Evolutionary conservation across 2,113 vertebrate species (phyloP), one percentile per base, ranked within the genome.

Genomic region (Natator depressus): DNA sequence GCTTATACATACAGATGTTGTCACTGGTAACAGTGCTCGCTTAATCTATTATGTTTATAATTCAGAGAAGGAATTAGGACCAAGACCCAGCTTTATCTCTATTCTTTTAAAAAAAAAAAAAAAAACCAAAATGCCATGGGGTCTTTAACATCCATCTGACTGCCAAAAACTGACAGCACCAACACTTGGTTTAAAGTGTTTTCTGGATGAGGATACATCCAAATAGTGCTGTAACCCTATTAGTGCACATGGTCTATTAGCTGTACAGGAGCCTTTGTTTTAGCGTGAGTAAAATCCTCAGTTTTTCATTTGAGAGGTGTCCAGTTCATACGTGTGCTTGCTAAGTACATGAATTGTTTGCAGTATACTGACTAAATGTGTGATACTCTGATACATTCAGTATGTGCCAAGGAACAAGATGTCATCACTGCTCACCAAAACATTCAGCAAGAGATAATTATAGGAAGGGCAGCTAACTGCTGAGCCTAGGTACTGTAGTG

Each of bases 161-260:
- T 57, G 69, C 79, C 95, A 79, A 84, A 85, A 69, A 5, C 79
- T 97, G 84, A 93, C 97, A 98, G 94, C 59, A 79, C 79, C 84
- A 84, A 91, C 90, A 42, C 91, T 96, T 93, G 90, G 89, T 95
- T 96, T 84, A 94, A 92, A 95, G 88, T 91, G 89, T 96, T 94
- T 82, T 42, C 42, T 94, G 94, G 89, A 93, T 85, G 54, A 88
- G 90, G 62, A 85, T 55, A 50, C 91, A 87, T 95, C 91, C 80
- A 90, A 55, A 78, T 10, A 87, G 91, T 10, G 20, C 87, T 82
- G 55, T 46, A 88, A 82, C 93, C 87, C 85, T 94, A 89, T 95
- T 19, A 16, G 49, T 9, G 87, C 54, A 83, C 8, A 5, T 78
- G 89, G 94, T 89, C 72, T 91, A 81, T 93, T 65, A 92, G 62